Percentiles rank a stretch among this genome's conserved stretches.
These are phyloP conservation scores for Cacoxenus indagator DNA, from an alignment of 2,888 invertebrate species.

Conservation along the genomic window DNA sequence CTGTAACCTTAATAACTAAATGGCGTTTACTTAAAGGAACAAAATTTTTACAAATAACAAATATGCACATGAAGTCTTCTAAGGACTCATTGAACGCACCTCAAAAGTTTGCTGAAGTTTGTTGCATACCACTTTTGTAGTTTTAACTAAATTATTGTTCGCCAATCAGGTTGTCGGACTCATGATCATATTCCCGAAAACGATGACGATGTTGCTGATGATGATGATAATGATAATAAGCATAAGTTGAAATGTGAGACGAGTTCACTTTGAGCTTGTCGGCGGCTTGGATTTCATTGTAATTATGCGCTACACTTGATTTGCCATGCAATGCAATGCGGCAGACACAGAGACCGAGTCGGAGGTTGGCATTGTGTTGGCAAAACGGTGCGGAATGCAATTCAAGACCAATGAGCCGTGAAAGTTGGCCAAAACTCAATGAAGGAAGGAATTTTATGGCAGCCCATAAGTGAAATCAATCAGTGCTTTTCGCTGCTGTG, in stretches of 20 bases:
- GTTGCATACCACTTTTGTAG: too few species aligned
- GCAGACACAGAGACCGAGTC: background rate
- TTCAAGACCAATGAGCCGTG: conserved; percentile 10
- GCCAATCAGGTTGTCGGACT: background rate
- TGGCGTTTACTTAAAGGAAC: too few species aligned
- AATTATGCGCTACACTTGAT: conserved; percentile 20
- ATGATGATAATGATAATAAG: background rate
- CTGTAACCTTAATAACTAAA: too few species aligned
- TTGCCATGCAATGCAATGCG: conserved; percentile 10
- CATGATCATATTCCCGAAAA: background rate
- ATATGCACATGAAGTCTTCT: too few species aligned
- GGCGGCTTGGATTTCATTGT: conserved; percentile 18
- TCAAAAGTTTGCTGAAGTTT: too few species aligned
- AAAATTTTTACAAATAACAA: too few species aligned
- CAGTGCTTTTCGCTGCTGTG: background rate
- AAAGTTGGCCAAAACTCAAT: conserved; percentile 10
- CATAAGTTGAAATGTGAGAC: background rate
- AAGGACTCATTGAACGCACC: too few species aligned
- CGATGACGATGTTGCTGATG: background rate
- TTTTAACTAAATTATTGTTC: background rate
- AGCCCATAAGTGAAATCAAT: conserved; percentile 18
- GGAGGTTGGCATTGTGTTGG: too few species aligned
- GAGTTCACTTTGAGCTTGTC: background rate
- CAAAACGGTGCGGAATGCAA: background rate
- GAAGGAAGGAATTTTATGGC: conserved; percentile 2